A percentile compares a stretch with the other conserved stretches of the same genome.
These are phyloP conservation scores for Oscheius onirici DNA, from an alignment of 2,888 invertebrate genomes.

Conservation along the genomic window DNA sequence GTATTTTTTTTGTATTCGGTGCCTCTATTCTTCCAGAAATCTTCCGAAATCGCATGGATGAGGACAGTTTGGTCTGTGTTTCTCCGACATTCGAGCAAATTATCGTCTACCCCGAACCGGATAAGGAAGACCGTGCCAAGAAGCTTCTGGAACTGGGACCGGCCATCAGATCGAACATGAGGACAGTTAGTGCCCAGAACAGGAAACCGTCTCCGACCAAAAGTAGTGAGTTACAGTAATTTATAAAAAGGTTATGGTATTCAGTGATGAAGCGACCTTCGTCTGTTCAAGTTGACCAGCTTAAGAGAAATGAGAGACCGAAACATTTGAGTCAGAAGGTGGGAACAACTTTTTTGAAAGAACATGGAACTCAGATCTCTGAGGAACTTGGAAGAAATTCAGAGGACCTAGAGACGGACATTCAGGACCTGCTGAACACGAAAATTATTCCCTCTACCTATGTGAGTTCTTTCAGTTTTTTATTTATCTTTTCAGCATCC, in stretches of 20 bases:
- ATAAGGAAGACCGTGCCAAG: background rate
- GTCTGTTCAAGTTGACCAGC: background rate
- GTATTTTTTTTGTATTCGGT: too few species aligned
- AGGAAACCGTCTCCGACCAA: background rate
- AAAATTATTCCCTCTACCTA: background rate
- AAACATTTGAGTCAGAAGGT: constrained; percentile 1
- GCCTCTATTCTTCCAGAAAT: too few species aligned
- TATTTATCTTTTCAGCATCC: too few species aligned
- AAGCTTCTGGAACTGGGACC: background rate
- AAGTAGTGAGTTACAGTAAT: too few species aligned
- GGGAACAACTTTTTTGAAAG: background rate
- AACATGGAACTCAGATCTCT: background rate
- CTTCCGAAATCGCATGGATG: constrained; percentile 22
- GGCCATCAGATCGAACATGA: constrained; percentile 12
- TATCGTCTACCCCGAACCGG: background rate
- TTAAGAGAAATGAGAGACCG: background rate
- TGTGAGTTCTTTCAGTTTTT: too few species aligned
- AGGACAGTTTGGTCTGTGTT: constrained; percentile 26
- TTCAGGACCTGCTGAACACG: constrained; percentile 4
- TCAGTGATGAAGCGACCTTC: background rate
- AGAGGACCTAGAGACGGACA: constrained; percentile 3
- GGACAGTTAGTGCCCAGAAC: constrained; percentile 11
- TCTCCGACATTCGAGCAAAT: constrained; percentile 22
- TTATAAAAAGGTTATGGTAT: too few species aligned
- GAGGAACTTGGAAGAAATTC: background rate